Conservation (phyloP, 2,113 vertebrate species). For the Muscicapa adusta region DNA sequence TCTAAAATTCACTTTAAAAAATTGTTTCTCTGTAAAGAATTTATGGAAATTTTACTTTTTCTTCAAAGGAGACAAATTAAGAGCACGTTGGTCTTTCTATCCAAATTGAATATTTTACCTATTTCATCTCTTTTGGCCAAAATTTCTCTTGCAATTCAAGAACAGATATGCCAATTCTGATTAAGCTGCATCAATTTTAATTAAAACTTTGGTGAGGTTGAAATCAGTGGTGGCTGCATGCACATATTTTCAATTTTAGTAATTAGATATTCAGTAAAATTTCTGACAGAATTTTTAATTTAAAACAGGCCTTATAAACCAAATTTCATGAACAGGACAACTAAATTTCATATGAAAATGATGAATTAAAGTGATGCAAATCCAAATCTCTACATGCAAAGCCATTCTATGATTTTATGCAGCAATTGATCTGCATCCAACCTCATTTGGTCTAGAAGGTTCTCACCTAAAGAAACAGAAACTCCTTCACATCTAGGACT, state of each 20-base stretch:
- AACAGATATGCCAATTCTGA: not conserved
- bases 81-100: accelerated
- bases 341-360: not conserved
- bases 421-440: accelerated
- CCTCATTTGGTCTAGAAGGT: not conserved
- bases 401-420: not conserved
- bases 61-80: not conserved
- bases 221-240: accelerated
- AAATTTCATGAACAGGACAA: not conserved
- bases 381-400: not conserved
- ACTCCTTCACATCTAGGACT: no score
- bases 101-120: no score
- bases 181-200: not conserved
- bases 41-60: not conserved
- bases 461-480: not conserved
- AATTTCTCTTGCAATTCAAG: not conserved
- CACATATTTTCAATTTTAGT: not conserved
- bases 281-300: not conserved
- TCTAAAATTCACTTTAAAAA: not conserved
- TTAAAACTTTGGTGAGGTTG: not conserved
- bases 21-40: not conserved
- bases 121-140: not conserved
- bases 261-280: not conserved
- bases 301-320: not conserved
- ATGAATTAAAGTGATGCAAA: not conserved